A percentile compares a stretch with the other conserved stretches of the same genome.
These are phyloP conservation scores for Pristionchus entomophagus DNA, from an alignment of 2,888 invertebrate species.

Conservation along the genomic window DNA sequence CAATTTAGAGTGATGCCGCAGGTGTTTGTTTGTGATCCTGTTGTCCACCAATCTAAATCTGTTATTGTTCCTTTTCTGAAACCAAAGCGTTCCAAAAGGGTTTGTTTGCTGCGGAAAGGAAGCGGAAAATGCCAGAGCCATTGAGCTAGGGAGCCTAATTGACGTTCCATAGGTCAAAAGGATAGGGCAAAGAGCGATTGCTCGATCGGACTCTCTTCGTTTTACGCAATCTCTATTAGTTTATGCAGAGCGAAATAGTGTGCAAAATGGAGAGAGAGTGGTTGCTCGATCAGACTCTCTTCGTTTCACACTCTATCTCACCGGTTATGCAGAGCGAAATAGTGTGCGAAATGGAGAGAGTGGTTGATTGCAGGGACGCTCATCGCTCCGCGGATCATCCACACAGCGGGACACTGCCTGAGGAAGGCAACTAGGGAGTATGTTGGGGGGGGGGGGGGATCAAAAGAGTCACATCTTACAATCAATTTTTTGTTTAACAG, in stretches of 20 bases:
- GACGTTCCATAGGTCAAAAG: background rate
- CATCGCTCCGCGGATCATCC: conserved; percentile 42
- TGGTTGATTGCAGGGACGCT: conserved; percentile 1
- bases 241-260: background rate
- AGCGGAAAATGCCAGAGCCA: background rate
- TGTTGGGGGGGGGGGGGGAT: too few relatives aligned
- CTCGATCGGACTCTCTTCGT: background rate
- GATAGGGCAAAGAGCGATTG: background rate
- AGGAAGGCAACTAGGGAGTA: background rate
- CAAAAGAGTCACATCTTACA: too few relatives aligned
- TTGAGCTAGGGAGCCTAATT: background rate
- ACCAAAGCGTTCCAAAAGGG: too few relatives aligned
- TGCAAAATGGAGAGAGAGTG: background rate
- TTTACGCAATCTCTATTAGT: background rate
- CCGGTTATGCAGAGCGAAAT: too few relatives aligned
- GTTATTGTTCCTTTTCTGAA: too few relatives aligned
- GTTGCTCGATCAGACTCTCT: too few relatives aligned
- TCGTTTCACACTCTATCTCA: too few relatives aligned
- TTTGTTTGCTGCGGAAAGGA: too few relatives aligned
- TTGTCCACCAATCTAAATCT: too few relatives aligned
- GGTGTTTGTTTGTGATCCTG: too few relatives aligned
- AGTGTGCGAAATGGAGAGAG: background rate
- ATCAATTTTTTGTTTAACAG: background rate
- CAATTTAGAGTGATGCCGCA: too few relatives aligned
- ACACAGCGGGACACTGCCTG: conserved; percentile 42